Percentiles rank a stretch among this genome's conserved stretches.
Evolutionary conservation across 1,140 invertebrate species (phyloP).

Genomic region (Panagrolaimus sp.): DNA sequence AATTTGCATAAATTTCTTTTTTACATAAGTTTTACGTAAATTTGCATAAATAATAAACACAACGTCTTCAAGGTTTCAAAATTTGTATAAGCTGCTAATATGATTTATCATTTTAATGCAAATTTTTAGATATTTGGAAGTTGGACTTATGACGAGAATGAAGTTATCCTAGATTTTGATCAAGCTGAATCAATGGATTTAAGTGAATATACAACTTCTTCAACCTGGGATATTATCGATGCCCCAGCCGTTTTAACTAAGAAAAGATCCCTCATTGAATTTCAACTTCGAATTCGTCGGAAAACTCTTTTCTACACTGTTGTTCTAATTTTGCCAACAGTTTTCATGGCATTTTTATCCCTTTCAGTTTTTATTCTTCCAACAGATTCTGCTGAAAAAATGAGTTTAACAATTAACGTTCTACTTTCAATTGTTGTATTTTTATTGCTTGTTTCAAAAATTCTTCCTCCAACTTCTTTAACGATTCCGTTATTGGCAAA

Average conservation of each 20-base stretch:
- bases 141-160: slow-evolving; percentile 95
- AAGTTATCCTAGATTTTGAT: slow-evolving; percentile 84
- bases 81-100: slow-evolving; percentile 90
- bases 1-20: too few species aligned
- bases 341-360: slow-evolving; percentile 93
- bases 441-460: slow-evolving; percentile 74
- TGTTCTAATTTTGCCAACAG: slow-evolving; percentile 88
- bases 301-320: too few species aligned
- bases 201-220: slow-evolving; percentile 91
- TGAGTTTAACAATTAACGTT: slow-evolving; percentile 93
- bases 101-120: slow-evolving; percentile 61
- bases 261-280: slow-evolving; percentile 68
- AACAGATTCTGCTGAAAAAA: slow-evolving; percentile 70
- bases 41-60: too few species aligned
- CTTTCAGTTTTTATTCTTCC: slow-evolving; percentile 94
- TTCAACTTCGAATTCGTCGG: slow-evolving; percentile 73
- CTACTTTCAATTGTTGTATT: slow-evolving; percentile 79
- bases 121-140: slow-evolving; percentile 77
- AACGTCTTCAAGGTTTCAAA: too few species aligned
- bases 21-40: too few species aligned
- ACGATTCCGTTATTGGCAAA: slow-evolving; percentile 91
- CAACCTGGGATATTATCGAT: slow-evolving; percentile 95
- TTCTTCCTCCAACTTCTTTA: slow-evolving; percentile 89
- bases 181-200: slow-evolving; percentile 85
- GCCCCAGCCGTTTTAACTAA: slow-evolving; percentile 75